These are phyloP conservation scores for Erithacus rubecula DNA, from an alignment of 2,797 vertebrate species.

Conservation along the genomic window DNA sequence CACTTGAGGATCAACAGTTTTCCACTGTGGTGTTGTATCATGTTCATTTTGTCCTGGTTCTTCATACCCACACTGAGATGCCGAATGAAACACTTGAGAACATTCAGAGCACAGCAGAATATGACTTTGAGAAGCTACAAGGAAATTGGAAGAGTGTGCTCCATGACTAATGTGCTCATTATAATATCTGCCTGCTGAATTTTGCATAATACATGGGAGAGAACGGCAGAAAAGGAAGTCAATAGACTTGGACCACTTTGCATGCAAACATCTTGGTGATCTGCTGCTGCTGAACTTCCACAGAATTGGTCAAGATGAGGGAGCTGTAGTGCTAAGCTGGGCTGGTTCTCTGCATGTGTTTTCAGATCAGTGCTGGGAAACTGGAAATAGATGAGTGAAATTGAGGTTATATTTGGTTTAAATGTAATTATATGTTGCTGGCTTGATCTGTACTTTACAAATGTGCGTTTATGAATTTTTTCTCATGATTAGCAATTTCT, in stretches of 20 bases:
- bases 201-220: conserved; percentile 43
- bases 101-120: not conserved
- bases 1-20: not conserved
- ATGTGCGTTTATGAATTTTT: conserved; percentile 59
- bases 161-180: conserved; percentile 13
- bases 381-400: not conserved
- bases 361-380: not conserved
- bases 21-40: rapidly evolving
- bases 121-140: not conserved
- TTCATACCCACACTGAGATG: not conserved
- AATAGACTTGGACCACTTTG: not conserved
- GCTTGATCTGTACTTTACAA: conserved; percentile 50
- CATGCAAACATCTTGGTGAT: not conserved
- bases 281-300: not conserved
- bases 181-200: conserved; percentile 28
- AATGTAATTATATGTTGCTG: conserved; percentile 39
- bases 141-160: conserved; percentile 12
- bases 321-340: not conserved
- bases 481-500: conserved; percentile 56
- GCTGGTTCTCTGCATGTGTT: not conserved
- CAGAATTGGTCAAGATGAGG: not conserved
- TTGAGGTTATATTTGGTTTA: conserved; percentile 30
- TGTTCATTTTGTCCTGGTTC: not conserved
- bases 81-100: rapidly evolving
- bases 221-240: conserved; percentile 5